phyloP scores from a whole-genome alignment of 2,888 invertebrate species.

The Auanema sp. region DNA sequence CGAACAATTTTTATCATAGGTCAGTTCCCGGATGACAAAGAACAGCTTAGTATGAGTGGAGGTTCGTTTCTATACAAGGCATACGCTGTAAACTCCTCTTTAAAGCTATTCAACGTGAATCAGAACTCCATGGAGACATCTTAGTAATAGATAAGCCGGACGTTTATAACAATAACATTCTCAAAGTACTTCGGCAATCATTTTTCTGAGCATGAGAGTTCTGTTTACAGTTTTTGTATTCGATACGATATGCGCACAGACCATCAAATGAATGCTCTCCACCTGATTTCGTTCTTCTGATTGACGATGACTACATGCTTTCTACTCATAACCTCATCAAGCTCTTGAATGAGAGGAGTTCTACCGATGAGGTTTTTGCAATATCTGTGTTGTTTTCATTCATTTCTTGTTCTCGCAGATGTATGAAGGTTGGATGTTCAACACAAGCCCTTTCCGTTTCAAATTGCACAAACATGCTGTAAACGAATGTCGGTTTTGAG shows the following conservation, averaged over 20 bases:
- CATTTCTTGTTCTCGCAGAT: slow-evolving; percentile 17
- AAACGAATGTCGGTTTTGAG: slow-evolving; percentile 7
- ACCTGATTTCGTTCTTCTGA: slow-evolving; percentile 50
- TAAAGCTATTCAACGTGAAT: slow-evolving; percentile 29
- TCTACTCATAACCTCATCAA: slow-evolving; percentile 40
- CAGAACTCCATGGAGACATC: slow-evolving; percentile 35
- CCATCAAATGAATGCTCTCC: slow-evolving; percentile 19
- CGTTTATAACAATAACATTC: slow-evolving; percentile 54
- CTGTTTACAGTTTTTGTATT: slow-evolving; percentile 30
- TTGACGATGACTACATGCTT: slow-evolving; percentile 61
- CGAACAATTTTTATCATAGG: slow-evolving; percentile 21
- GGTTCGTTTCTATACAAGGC: background rate
- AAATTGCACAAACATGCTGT: slow-evolving; percentile 51
- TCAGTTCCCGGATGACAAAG: slow-evolving; percentile 12
- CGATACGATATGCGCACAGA: slow-evolving; percentile 25
- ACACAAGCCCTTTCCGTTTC: slow-evolving; percentile 56
- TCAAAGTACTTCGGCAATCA: slow-evolving; percentile 34
- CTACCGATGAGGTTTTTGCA: slow-evolving; percentile 9
- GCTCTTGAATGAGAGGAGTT: slow-evolving; percentile 15
- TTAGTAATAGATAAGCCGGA: slow-evolving; percentile 46
- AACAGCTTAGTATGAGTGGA: slow-evolving; percentile 18
- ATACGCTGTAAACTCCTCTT: background rate
- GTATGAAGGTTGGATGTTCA: slow-evolving; percentile 56
- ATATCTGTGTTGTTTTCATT: background rate
- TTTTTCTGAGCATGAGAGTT: slow-evolving; percentile 4